A percentile compares a stretch with the other conserved stretches of the same genome.
These are phyloP conservation scores for Penaeus vannamei DNA, from an alignment of 1,140 invertebrate genomes.

Conservation along the genomic window DNA sequence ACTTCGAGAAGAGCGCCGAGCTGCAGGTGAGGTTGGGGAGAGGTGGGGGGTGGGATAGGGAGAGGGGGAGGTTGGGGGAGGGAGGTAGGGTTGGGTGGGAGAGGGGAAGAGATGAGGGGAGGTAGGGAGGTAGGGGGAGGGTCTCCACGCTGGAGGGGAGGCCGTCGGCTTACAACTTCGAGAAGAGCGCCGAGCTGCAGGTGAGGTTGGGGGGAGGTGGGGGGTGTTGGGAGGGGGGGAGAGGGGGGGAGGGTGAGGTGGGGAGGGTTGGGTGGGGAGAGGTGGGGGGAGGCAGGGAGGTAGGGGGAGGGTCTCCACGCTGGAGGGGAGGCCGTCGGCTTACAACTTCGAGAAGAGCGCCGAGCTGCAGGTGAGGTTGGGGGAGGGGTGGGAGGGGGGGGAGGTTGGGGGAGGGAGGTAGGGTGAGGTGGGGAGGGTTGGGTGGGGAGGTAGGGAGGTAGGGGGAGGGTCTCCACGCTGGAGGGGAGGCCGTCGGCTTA, in stretches of 20 bases:
- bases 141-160: slow-evolving; percentile 96
- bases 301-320: slow-evolving; percentile 94
- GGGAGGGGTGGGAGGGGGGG: slow-evolving; percentile 65
- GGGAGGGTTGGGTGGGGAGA: no score
- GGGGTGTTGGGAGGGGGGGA: slow-evolving; percentile 62
- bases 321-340: slow-evolving; percentile 94
- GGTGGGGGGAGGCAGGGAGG: neutral
- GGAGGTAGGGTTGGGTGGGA: no score
- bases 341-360: slow-evolving; percentile 91
- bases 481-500: slow-evolving; percentile 94
- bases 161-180: slow-evolving; percentile 92
- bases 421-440: no score
- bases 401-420: neutral
- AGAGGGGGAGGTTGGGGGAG: no score
- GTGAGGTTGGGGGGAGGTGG: slow-evolving; percentile 74
- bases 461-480: slow-evolving; percentile 95
- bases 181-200: slow-evolving; percentile 89
- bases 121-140: slow-evolving; percentile 80
- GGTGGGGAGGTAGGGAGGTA: slow-evolving; percentile 70
- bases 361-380: slow-evolving; percentile 83
- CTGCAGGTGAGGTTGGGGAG: slow-evolving; percentile 81
- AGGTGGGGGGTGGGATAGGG: slow-evolving; percentile 62
- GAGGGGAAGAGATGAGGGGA: neutral
- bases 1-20: slow-evolving; percentile 89
- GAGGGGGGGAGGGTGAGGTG: no score